A percentile compares a stretch with the other conserved stretches of the same genome.
These are phyloP conservation scores for Diacarnus erythraeanus DNA, from an alignment of 37 sponge, comb jelly and placozoan genomes.

Conservation along the genomic window DNA sequence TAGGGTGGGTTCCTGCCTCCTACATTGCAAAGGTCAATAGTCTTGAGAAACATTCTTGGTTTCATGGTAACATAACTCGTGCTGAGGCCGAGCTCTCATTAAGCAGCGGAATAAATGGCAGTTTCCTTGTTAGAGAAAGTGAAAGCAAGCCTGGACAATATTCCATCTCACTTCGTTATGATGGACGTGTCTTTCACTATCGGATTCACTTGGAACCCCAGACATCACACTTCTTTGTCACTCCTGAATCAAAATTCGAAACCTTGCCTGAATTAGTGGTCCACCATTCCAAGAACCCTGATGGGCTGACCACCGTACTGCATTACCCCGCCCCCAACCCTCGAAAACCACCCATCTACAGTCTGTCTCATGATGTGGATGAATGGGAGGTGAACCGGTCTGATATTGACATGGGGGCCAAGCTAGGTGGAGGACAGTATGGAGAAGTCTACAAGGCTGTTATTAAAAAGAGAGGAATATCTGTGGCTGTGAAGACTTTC, in stretches of 20 bases:
- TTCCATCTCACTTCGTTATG: conserved; percentile 92
- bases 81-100: conserved; percentile 89
- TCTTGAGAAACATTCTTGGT: conserved; percentile 96
- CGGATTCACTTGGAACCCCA: conserved; percentile 66
- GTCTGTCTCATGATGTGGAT: conserved; percentile 80
- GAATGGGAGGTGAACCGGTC: conserved; percentile 92
- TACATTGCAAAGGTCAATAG: conserved; percentile 90
- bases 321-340: conserved; percentile 94
- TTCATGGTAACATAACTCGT: conserved; percentile 88
- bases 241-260: conserved; percentile 82
- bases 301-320: conserved; percentile 89
- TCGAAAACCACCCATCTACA: conserved; percentile 81
- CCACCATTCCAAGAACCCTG: conserved; percentile 87
- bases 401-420: conserved; percentile 89
- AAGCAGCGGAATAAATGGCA: conserved; percentile 93
- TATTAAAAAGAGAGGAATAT: conserved; percentile 52
- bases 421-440: conserved; percentile 96
- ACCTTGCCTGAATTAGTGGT: conserved; percentile 80
- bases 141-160: conserved; percentile 97
- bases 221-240: conserved; percentile 66
- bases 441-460: conserved; percentile 95
- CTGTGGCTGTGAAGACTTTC: conserved; percentile 67
- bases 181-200: conserved; percentile 94
- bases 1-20: conserved; percentile 93
- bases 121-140: conserved; percentile 94